Conservation (phyloP, 2,113 vertebrate genomes). For the Muntiacus muntjak region DNA sequence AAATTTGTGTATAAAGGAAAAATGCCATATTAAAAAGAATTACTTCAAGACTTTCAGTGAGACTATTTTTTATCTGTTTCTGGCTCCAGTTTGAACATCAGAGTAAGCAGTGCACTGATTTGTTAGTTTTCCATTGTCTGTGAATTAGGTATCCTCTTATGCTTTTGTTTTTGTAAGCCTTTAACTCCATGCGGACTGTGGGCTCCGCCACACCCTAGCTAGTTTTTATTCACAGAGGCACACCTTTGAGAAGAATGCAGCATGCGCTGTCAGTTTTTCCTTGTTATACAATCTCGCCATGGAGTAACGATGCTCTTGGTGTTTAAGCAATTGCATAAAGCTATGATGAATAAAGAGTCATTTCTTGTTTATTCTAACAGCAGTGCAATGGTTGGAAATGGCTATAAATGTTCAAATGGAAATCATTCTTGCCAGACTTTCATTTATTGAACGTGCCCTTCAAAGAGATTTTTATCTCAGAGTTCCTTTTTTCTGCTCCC, state of each 20-base stretch:
- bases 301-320: neutral
- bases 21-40: neutral
- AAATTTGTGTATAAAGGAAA: slow-evolving; percentile 6
- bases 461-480: slow-evolving; percentile 22
- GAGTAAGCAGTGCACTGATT: too few relatives aligned
- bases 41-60: neutral
- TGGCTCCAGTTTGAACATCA: neutral
- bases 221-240: neutral
- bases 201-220: neutral
- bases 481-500: neutral
- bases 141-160: neutral
- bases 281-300: neutral
- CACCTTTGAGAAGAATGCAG: slow-evolving; percentile 56
- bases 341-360: neutral
- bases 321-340: neutral
- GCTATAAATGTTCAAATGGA: neutral
- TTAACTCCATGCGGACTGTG: neutral
- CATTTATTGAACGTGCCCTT: neutral
- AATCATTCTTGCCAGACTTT: neutral
- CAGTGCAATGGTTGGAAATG: neutral
- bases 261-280: slow-evolving; percentile 17
- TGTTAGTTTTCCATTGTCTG: neutral
- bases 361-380: neutral
- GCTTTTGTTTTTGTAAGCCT: neutral
- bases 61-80: neutral